These are phyloP conservation scores for Melikaiella ostensackeni DNA, from an alignment of 2,888 invertebrate genomes.

Conservation along the genomic window DNA sequence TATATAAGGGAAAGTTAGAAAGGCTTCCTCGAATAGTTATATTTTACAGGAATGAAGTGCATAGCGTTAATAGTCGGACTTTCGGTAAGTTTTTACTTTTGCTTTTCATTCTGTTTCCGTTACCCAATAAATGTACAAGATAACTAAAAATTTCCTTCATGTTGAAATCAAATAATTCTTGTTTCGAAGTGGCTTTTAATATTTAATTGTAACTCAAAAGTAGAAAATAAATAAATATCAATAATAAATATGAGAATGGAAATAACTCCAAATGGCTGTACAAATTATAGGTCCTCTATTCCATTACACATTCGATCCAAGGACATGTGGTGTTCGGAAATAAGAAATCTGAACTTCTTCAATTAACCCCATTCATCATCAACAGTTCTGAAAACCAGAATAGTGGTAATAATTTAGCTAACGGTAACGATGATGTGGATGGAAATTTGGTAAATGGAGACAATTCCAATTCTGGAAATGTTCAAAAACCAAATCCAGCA, in stretches of 20 bases:
- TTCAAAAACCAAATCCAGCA: too few species aligned
- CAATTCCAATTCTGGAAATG: conserved; percentile 31
- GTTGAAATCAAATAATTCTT: too few species aligned
- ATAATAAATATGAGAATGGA: conserved; percentile 2
- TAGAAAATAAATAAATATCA: background rate
- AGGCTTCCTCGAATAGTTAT: background rate
- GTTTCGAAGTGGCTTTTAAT: too few species aligned
- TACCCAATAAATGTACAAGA: too few species aligned
- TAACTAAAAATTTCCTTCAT: too few species aligned
- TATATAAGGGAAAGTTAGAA: conserved; percentile 18
- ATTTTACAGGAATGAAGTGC: background rate
- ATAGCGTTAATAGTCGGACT: conserved; percentile 36
- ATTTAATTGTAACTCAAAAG: background rate
- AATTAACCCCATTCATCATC: too few species aligned
- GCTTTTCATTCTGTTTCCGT: background rate
- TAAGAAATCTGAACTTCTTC: too few species aligned
- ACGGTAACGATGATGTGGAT: conserved; percentile 43
- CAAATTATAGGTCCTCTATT: too few species aligned
- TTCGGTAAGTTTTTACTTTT: conserved; percentile 31
- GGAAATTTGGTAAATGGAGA: conserved; percentile 45
- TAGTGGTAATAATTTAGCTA: conserved; percentile 29
- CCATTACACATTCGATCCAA: too few species aligned
- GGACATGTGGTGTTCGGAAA: too few species aligned
- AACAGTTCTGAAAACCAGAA: too few species aligned
- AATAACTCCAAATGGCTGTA: too few species aligned